A percentile compares a stretch with the other conserved stretches of the same genome.
Evolutionary conservation across 2,888 invertebrate species (phyloP).

Genomic region (Anaspis maculata): DNA sequence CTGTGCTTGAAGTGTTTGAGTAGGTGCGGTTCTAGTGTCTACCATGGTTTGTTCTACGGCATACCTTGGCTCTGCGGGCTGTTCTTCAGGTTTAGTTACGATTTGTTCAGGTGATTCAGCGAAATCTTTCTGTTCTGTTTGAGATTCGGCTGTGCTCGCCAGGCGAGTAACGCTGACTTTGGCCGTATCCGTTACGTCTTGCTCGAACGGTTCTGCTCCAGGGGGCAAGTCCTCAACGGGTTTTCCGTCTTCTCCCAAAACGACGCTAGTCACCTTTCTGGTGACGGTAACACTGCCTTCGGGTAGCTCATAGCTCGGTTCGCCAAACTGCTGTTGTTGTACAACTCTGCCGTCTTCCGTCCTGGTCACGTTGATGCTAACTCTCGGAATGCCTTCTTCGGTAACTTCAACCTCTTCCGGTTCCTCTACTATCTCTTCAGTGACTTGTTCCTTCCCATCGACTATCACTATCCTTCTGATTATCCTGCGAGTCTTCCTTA

Average conservation of each 20-base stretch:
- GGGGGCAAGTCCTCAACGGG: no score
- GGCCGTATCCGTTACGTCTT: no score
- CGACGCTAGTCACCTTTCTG: neutral
- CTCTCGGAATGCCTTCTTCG: slow-evolving; percentile 63
- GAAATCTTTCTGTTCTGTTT: no score
- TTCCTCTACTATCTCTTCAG: slow-evolving; percentile 77
- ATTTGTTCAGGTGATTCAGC: no score
- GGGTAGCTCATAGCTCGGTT: slow-evolving; percentile 24
- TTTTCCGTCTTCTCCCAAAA: neutral
- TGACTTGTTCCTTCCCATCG: slow-evolving; percentile 75
- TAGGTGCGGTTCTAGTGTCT: no score
- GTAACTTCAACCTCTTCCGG: slow-evolving; percentile 68
- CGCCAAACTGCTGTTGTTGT: slow-evolving; percentile 36
- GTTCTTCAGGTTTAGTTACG: no score
- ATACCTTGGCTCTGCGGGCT: no score
- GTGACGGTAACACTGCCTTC: slow-evolving; percentile 10
- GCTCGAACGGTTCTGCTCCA: no score
- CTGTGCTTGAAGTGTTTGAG: no score
- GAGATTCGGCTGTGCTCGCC: no score
- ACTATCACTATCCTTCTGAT: slow-evolving; percentile 69
- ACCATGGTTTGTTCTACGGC: no score
- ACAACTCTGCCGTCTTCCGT: slow-evolving; percentile 48
- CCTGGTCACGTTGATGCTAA: slow-evolving; percentile 58
- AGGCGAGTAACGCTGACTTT: no score
- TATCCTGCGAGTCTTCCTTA: slow-evolving; percentile 64